Evolutionary conservation across 2,113 vertebrate genomes (phyloP).

Genomic region (Mola mola): DNA sequence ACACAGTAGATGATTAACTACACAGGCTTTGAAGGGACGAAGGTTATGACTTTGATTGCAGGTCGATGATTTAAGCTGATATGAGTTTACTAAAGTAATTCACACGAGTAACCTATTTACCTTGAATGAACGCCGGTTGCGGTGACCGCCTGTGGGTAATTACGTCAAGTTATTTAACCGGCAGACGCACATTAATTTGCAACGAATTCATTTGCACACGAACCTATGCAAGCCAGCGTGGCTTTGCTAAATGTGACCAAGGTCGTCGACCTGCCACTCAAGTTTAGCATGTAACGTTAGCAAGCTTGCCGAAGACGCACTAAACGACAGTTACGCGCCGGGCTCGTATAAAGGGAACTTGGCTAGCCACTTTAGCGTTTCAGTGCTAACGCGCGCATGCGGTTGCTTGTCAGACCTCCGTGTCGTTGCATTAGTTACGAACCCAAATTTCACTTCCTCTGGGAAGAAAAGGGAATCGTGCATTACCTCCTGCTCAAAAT

Average conservation of each 20-base stretch:
- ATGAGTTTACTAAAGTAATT: too few relatives aligned
- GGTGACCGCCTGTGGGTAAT: too few relatives aligned
- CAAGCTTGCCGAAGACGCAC: neutral
- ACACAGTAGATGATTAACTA: too few relatives aligned
- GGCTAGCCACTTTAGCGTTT: conserved; percentile 39
- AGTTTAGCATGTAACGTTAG: neutral
- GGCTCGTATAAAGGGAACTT: neutral
- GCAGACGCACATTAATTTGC: too few relatives aligned
- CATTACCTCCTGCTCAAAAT: conserved; percentile 82
- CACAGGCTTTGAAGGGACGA: conserved; percentile 9
- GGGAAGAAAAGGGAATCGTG: rapidly evolving
- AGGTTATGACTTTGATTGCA: conserved; percentile 20
- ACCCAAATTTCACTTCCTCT: neutral
- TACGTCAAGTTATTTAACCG: too few relatives aligned
- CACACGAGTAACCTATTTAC: too few relatives aligned
- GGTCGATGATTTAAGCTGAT: too few relatives aligned
- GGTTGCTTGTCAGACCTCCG: too few relatives aligned
- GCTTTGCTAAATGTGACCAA: too few relatives aligned
- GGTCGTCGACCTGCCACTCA: neutral
- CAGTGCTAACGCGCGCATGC: neutral
- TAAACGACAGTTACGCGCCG: neutral
- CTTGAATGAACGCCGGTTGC: too few relatives aligned
- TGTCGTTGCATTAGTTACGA: neutral
- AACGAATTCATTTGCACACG: too few relatives aligned
- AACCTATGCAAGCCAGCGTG: too few relatives aligned